Evolutionary conservation across 2,797 vertebrate genomes (phyloP), one percentile per base, ranked within the genome.

Genomic region (Chromis chromis): DNA sequence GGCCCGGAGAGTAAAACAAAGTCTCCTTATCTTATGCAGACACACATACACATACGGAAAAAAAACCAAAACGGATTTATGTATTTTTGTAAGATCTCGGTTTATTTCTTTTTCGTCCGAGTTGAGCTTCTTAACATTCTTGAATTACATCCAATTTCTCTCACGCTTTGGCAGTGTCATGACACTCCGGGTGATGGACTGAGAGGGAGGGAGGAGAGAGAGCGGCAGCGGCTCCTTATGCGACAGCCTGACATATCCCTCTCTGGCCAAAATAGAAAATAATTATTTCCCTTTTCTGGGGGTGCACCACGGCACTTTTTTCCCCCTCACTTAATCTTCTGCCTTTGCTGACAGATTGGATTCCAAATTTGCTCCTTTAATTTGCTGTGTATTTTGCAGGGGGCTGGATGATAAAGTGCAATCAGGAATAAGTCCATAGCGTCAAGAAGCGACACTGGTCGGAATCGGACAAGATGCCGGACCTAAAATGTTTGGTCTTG

Each of bases 101-200:
- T 90, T 88, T 88, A 71, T 79, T 86, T 85, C 39, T 72, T 67
- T 79, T 84, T 74, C 78, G 65, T 82, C 59, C 0, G 5, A 74
- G 74, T 72, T 42, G 66, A 85, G 87, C 82, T 81, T 90, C 84
- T 89, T 82, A 84, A 74, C 82, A 82, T 90, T 92, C 88, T 84
- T 93, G 88, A 91, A 80, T 74, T 62, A 55, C 56, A 49, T 91
- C 85, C 88, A 90, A 42, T 79, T 79, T 72, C 69, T 86, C 80
- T 79, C 78, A 70, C 28, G 67, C 79, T 82, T 82, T 86, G 83
- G 65, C 71, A 56, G 74, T 74, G 82, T 74, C 83, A 76, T 83
- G 85, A 85, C 78, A 79, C 82, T 75, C 63, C 3, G 76, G 78
- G 63, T 75, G 76, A 79, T 65, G 76, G 85, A 86, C 65, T 22